A percentile compares a stretch with the other conserved stretches of the same genome.
Evolutionary conservation across 2,113 vertebrate genomes (phyloP).

Genomic region (Alethe castanea): DNA sequence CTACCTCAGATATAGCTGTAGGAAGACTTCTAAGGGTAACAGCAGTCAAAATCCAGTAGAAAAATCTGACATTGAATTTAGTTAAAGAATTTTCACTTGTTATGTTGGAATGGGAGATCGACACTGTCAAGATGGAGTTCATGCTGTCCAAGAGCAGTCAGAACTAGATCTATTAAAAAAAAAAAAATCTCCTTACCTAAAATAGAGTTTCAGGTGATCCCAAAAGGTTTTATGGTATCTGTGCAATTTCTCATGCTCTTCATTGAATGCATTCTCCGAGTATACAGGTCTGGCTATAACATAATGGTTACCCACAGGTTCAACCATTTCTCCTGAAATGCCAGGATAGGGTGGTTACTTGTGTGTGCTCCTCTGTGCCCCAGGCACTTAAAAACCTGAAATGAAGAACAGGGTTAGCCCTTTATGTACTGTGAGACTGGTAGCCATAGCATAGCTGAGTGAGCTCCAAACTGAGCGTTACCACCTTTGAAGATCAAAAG

Average conservation of each 20-base stretch:
- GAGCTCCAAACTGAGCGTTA: constrained; percentile 70
- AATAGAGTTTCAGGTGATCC: constrained; percentile 80
- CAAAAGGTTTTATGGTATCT: constrained; percentile 80
- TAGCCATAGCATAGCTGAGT: constrained; percentile 48
- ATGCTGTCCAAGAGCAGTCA: not conserved
- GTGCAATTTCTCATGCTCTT: constrained; percentile 79
- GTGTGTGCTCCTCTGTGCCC: constrained; percentile 25
- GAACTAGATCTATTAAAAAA: not conserved
- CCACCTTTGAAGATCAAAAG: constrained; percentile 76
- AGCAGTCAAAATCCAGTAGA: not conserved
- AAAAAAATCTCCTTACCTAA: constrained; percentile 77
- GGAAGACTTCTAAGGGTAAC: not conserved
- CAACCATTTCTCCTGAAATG: constrained; percentile 72
- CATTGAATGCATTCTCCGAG: constrained; percentile 81
- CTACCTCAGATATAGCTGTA: not conserved
- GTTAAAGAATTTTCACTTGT: not conserved
- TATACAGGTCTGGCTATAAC: constrained; percentile 84
- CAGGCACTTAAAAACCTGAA: constrained; percentile 65
- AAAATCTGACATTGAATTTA: not conserved
- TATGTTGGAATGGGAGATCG: not conserved
- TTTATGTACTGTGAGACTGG: constrained; percentile 42
- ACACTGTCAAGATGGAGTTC: not conserved
- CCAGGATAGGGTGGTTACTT: not conserved
- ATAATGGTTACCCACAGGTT: constrained; percentile 80
- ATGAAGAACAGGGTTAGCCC: constrained; percentile 49